phyloP scores from a whole-genome alignment of 2,888 invertebrate genomes.

The Drosophila antonietae region DNA sequence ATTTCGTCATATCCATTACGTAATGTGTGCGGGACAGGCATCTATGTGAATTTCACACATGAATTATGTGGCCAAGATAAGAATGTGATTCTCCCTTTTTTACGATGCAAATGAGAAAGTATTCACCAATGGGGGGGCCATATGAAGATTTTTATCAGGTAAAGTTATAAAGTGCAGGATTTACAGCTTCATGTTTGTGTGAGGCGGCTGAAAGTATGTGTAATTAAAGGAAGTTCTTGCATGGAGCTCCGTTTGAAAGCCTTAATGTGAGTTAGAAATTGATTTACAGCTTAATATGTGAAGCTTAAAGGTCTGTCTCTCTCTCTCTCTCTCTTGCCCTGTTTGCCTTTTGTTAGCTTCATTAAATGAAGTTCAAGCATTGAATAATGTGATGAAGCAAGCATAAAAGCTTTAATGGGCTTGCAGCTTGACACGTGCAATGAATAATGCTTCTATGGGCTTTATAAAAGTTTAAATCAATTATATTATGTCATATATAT shows the following conservation, averaged over 20 bases:
- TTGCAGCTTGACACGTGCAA: not conserved
- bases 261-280: not conserved
- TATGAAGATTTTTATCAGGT: slow-evolving; percentile 31
- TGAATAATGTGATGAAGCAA: not conserved
- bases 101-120: slow-evolving; percentile 37
- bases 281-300: not conserved
- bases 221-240: not conserved
- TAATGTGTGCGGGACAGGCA: slow-evolving; percentile 25
- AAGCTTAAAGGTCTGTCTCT: not conserved
- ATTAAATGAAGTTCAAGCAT: not conserved
- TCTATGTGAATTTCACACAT: slow-evolving; percentile 43
- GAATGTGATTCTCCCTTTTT: slow-evolving; percentile 6
- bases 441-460: not conserved
- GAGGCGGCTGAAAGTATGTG: too few relatives aligned
- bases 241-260: not conserved
- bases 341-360: not conserved
- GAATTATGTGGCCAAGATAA: slow-evolving; percentile 59
- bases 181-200: not conserved
- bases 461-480: not conserved
- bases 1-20: slow-evolving; percentile 70
- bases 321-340: not conserved
- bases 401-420: not conserved
- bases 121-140: not conserved
- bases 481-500: not conserved
- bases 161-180: not conserved